Conservation (phyloP, 2,797 vertebrate genomes). For the Tympanoctomys barrerae region DNA sequence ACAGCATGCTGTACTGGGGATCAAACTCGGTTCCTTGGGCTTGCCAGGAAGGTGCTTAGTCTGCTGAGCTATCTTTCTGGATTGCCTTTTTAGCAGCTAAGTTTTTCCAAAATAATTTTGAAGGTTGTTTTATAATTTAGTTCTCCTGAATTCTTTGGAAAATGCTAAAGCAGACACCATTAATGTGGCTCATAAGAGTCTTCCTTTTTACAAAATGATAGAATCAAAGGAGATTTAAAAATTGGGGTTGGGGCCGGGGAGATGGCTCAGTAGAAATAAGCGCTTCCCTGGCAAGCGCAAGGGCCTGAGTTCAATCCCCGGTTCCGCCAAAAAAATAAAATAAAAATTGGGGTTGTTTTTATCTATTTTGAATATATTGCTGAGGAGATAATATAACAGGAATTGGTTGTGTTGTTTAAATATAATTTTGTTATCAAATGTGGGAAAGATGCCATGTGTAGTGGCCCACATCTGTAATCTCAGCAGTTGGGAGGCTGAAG, state of each 20-base stretch:
- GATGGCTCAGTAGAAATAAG: too few relatives aligned
- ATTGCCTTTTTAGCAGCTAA: background rate
- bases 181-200: background rate
- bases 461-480: background rate
- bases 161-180: background rate
- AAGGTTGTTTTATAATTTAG: background rate
- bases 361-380: constrained; percentile 49
- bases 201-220: constrained; percentile 57
- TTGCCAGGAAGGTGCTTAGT: too few relatives aligned
- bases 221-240: constrained; percentile 18
- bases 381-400: background rate
- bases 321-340: too few relatives aligned
- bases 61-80: background rate
- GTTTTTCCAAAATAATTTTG: constrained; percentile 37
- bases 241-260: too few relatives aligned
- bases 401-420: constrained; percentile 47
- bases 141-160: constrained; percentile 54
- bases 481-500: background rate
- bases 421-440: constrained; percentile 23
- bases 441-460: background rate
- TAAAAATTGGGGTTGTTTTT: background rate
- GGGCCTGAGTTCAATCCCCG: too few relatives aligned
- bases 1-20: too few relatives aligned
- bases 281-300: too few relatives aligned
- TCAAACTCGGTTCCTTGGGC: too few relatives aligned